Evolutionary conservation across 2,113 vertebrate genomes (phyloP).

Genomic region (Chaetodon auriga): DNA sequence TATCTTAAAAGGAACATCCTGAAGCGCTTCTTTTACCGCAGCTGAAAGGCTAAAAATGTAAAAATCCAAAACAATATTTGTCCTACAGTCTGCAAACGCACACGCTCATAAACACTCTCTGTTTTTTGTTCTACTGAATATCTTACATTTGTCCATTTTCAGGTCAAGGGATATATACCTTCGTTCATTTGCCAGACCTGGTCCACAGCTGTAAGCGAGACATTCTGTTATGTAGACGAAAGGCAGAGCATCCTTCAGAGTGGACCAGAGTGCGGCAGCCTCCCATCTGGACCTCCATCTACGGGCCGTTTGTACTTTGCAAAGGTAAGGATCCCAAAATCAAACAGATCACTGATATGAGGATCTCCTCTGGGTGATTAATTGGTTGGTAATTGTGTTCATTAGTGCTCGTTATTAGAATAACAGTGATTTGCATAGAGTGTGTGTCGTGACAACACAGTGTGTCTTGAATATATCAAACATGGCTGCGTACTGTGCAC

Average conservation of each 20-base stretch:
- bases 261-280: constrained; percentile 93
- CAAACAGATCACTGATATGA: neutral
- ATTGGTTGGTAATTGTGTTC: neutral
- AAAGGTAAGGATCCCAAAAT: constrained; percentile 83
- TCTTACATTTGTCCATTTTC: neutral
- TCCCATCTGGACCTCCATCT: constrained; percentile 88
- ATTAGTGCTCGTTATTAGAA: neutral
- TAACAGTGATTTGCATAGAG: neutral
- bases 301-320: constrained; percentile 91
- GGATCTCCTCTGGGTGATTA: neutral
- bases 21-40: too few relatives aligned
- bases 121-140: neutral
- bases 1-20: neutral
- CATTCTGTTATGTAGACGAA: constrained; percentile 88
- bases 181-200: constrained; percentile 89
- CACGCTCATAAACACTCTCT: neutral
- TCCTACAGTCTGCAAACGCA: neutral
- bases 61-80: neutral
- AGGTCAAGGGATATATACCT: constrained; percentile 89
- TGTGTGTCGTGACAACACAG: neutral
- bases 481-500: too few relatives aligned
- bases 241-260: constrained; percentile 60
- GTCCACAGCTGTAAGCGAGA: constrained; percentile 91
- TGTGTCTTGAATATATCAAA: too few relatives aligned
- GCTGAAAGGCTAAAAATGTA: neutral